These are phyloP conservation scores for Rhyacophila evoluta DNA, from an alignment of 2,888 invertebrate species.

Conservation along the genomic window DNA sequence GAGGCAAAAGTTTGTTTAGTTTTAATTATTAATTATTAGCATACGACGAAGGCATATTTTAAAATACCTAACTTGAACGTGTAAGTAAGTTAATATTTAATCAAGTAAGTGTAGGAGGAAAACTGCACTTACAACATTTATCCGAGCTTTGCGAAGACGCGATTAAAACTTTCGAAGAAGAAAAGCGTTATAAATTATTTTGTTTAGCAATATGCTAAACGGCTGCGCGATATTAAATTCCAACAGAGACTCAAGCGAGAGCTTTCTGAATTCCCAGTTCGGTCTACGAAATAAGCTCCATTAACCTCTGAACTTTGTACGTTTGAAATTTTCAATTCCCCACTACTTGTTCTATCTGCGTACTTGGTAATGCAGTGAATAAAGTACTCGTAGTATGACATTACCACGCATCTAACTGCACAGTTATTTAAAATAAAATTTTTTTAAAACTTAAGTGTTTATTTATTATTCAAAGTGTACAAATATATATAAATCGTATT, in stretches of 20 bases:
- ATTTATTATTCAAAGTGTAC: no score
- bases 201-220: conserved; percentile 24
- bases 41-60: no score
- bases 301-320: conserved; percentile 35
- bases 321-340: conserved; percentile 25
- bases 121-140: neutral
- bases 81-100: neutral
- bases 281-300: conserved; percentile 29
- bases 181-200: conserved; percentile 22
- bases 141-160: neutral
- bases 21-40: no score
- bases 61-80: no score
- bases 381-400: neutral
- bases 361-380: neutral
- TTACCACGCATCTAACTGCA: neutral
- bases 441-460: no score
- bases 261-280: conserved; percentile 13
- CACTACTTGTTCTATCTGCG: neutral
- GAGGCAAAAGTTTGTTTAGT: no score
- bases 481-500: no score
- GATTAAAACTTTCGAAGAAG: neutral
- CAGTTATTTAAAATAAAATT: no score
- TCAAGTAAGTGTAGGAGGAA: neutral
- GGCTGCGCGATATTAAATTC: conserved; percentile 12
- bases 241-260: conserved; percentile 14